Evolutionary conservation across 2,888 invertebrate genomes (phyloP).

Genomic region (Chymomyza caudatula): DNA sequence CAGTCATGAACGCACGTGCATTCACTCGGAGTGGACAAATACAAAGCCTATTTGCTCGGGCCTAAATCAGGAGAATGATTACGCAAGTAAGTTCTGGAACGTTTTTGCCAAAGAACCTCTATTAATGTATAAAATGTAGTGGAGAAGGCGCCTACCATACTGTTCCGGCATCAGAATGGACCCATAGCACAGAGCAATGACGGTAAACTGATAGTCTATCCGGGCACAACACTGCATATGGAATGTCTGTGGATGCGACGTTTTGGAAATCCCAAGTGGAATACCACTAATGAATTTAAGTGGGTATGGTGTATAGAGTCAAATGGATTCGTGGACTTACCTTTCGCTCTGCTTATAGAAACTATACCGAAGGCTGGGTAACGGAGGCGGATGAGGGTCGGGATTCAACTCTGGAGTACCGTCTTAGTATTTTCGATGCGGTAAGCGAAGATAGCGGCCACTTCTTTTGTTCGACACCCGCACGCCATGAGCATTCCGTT

Average conservation of each 20-base stretch:
- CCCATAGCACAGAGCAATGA: slow-evolving; percentile 93
- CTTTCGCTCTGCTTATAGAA: slow-evolving; percentile 77
- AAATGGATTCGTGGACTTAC: neutral
- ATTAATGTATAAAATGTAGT: slow-evolving; percentile 78
- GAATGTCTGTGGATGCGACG: slow-evolving; percentile 92
- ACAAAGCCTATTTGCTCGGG: slow-evolving; percentile 88
- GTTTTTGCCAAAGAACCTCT: neutral
- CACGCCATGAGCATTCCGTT: slow-evolving; percentile 88
- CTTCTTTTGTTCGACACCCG: slow-evolving; percentile 91
- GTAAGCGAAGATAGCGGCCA: slow-evolving; percentile 90
- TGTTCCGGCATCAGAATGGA: slow-evolving; percentile 89
- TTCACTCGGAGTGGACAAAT: slow-evolving; percentile 90
- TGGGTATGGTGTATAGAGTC: slow-evolving; percentile 39
- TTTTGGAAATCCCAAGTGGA: slow-evolving; percentile 92
- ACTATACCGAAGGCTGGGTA: slow-evolving; percentile 89
- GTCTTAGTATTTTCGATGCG: slow-evolving; percentile 89
- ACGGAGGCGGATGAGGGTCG: slow-evolving; percentile 85
- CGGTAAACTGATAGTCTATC: slow-evolving; percentile 90
- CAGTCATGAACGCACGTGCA: slow-evolving; percentile 84
- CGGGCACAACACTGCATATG: slow-evolving; percentile 91
- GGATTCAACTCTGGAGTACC: slow-evolving; percentile 87
- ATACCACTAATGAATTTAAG: slow-evolving; percentile 83
- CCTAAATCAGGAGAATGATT: slow-evolving; percentile 91
- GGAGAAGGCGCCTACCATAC: slow-evolving; percentile 91
- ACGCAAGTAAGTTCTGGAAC: slow-evolving; percentile 83